Percentiles rank a stretch among this genome's conserved stretches.
Conservation (phyloP, 53 echinoderm and acorn worm species). For the Apostichopus leukothele region DNA sequence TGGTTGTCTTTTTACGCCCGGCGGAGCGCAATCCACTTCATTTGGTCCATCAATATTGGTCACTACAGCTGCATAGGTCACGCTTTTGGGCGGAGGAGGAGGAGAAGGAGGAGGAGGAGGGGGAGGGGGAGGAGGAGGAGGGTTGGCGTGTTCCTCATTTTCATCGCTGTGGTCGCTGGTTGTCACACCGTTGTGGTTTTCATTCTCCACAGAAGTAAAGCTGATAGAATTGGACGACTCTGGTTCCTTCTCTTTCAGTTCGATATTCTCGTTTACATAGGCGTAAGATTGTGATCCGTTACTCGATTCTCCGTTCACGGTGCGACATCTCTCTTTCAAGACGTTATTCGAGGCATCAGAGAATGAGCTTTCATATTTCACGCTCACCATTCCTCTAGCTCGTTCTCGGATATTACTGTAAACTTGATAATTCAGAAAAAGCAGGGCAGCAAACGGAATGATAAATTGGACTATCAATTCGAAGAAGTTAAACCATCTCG, state of each 20-base stretch:
- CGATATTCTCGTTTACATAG: constrained; percentile 10
- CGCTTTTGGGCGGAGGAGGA: not conserved
- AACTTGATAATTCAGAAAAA: constrained; percentile 59
- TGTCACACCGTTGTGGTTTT: not conserved
- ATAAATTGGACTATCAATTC: constrained; percentile 62
- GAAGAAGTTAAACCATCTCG: constrained; percentile 50
- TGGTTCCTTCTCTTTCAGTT: constrained; percentile 14
- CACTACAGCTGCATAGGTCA: not conserved
- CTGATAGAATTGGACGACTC: constrained; percentile 13
- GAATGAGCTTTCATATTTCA: constrained; percentile 1
- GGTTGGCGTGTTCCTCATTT: not conserved
- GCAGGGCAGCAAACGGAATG: constrained; percentile 62
- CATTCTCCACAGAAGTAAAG: constrained; percentile 12
- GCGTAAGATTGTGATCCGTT: not conserved
- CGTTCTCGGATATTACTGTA: constrained; percentile 75
- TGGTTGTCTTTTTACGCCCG: not conserved
- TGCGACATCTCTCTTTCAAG: not conserved
- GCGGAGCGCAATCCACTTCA: not conserved
- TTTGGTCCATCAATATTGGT: not conserved
- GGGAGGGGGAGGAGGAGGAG: not conserved
- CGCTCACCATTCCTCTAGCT: constrained; percentile 61
- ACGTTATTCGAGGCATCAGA: not conserved
- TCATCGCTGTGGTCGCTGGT: not conserved
- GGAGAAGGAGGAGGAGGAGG: too few relatives aligned
- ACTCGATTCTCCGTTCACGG: not conserved